Conservation (phyloP, 1,140 invertebrate genomes). For the Lepidurus packardi region DNA sequence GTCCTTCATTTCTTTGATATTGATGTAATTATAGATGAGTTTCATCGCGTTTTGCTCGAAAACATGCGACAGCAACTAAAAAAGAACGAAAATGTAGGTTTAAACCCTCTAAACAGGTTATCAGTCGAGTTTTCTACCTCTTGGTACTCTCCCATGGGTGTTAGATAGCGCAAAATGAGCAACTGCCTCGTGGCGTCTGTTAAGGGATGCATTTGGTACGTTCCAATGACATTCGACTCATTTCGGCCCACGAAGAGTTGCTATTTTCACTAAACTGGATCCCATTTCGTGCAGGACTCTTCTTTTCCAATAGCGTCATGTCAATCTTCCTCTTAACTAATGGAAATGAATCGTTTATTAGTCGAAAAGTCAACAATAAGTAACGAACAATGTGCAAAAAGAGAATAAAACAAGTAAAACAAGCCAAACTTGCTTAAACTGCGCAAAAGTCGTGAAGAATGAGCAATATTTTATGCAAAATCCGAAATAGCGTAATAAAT, state of each 20-base stretch:
- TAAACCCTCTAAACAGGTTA: too few relatives aligned
- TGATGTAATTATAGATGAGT: constrained; percentile 83
- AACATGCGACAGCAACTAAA: constrained; percentile 69
- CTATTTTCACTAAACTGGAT: constrained; percentile 25
- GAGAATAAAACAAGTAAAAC: too few relatives aligned
- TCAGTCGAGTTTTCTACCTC: constrained; percentile 55
- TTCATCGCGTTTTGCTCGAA: constrained; percentile 87
- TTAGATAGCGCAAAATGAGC: constrained; percentile 84
- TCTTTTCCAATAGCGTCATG: background rate
- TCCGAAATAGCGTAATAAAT: too few relatives aligned
- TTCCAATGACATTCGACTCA: constrained; percentile 76
- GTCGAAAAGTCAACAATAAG: background rate
- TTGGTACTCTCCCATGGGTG: constrained; percentile 93
- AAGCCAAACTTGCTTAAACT: too few relatives aligned
- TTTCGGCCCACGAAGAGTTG: constrained; percentile 84
- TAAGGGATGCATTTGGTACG: constrained; percentile 77
- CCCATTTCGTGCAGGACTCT: background rate
- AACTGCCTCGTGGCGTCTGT: constrained; percentile 81
- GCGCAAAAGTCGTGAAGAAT: too few relatives aligned
- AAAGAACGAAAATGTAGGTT: constrained; percentile 45
- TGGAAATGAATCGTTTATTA: background rate
- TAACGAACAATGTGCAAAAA: too few relatives aligned
- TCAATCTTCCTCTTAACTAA: background rate
- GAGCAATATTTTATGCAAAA: too few relatives aligned
- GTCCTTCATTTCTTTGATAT: constrained; percentile 78